phyloP scores from a whole-genome alignment of 2,888 invertebrate genomes.

The Meghimatium bilineatum region DNA sequence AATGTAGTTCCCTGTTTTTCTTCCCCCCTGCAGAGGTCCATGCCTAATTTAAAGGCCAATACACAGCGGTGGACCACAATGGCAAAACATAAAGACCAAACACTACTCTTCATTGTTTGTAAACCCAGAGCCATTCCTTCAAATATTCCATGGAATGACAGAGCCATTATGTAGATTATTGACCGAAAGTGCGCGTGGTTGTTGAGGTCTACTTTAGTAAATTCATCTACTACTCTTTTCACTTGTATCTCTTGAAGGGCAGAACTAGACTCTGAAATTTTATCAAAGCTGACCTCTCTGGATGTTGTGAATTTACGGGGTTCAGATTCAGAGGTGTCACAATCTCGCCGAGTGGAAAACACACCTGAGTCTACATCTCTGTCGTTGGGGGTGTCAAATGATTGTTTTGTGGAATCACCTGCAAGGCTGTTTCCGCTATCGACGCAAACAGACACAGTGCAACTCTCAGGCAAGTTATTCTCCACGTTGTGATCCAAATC shows the following conservation, averaged over 20 bases:
- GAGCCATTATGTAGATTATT: conserved; percentile 66
- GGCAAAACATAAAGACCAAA: conserved; percentile 70
- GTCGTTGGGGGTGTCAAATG: neutral
- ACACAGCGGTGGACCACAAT: conserved; percentile 68
- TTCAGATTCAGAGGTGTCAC: conserved; percentile 29
- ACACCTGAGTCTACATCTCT: conserved; percentile 38
- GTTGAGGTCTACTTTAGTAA: conserved; percentile 60
- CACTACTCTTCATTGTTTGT: conserved; percentile 67
- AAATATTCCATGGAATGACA: conserved; percentile 71
- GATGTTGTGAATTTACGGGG: conserved; percentile 37
- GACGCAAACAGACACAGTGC: conserved; percentile 2
- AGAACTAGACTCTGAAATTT: conserved; percentile 44
- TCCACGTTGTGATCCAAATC: conserved; percentile 5
- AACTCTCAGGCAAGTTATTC: neutral
- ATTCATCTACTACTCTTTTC: conserved; percentile 67
- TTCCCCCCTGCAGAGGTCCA: conserved; percentile 65
- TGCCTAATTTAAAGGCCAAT: conserved; percentile 67
- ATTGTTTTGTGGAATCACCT: neutral
- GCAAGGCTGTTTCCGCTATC: neutral
- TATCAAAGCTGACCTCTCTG: conserved; percentile 42
- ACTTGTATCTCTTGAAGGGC: conserved; percentile 61
- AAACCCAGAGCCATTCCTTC: conserved; percentile 70
- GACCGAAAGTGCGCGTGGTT: conserved; percentile 66
- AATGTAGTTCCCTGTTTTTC: conserved; percentile 67
- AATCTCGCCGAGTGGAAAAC: conserved; percentile 34